These are phyloP conservation scores for Epizoanthus scotinus DNA, from an alignment of 92 coral and sea anemone species.

Conservation along the genomic window DNA sequence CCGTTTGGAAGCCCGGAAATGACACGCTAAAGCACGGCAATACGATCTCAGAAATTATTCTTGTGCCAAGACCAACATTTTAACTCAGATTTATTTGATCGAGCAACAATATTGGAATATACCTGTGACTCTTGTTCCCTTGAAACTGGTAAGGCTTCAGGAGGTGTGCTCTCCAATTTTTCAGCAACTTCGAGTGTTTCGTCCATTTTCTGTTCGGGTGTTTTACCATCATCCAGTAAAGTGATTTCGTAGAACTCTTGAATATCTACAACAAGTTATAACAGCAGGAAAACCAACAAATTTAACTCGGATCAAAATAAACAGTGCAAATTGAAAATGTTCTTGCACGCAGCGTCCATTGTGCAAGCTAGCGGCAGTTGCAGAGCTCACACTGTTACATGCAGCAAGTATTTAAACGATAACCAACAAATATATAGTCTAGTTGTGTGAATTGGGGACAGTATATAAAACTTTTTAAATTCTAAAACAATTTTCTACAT, in stretches of 20 bases:
- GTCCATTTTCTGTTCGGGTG: slow-evolving; percentile 79
- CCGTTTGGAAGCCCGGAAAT: background rate
- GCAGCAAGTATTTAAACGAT: no score
- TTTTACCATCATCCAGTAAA: slow-evolving; percentile 82
- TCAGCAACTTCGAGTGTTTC: slow-evolving; percentile 85
- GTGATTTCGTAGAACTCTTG: slow-evolving; percentile 97
- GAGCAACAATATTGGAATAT: background rate
- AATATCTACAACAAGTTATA: slow-evolving; percentile 62
- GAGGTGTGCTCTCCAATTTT: slow-evolving; percentile 69
- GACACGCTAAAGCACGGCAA: background rate
- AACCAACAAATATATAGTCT: no score
- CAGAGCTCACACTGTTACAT: no score
- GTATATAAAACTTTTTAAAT: no score
- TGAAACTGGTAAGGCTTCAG: slow-evolving; percentile 14
- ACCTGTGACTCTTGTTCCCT: slow-evolving; percentile 28
- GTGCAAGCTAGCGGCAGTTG: no score
- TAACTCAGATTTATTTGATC: background rate
- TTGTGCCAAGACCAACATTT: background rate
- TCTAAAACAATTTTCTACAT: slow-evolving; percentile 11
- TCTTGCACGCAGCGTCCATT: background rate
- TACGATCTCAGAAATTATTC: background rate
- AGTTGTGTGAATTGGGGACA: no score
- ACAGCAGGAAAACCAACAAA: slow-evolving; percentile 15
- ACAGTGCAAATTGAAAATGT: background rate
- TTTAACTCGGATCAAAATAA: background rate